These are phyloP conservation scores for Clitarchus hookeri DNA, from an alignment of 2,888 invertebrate species.

Conservation along the genomic window DNA sequence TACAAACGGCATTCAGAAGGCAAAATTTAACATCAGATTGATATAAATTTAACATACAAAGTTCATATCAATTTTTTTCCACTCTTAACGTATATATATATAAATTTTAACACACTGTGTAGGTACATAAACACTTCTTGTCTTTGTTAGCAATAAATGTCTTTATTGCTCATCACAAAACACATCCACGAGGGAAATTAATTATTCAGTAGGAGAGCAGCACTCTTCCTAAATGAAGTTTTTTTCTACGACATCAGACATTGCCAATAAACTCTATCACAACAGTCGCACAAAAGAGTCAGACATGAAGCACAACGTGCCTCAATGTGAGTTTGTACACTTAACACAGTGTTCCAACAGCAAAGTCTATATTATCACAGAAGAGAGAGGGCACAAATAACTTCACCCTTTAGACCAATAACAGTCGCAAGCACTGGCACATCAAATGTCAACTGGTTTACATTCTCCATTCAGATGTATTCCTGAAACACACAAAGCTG, in stretches of 20 bases:
- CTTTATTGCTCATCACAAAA: neutral
- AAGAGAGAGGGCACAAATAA: neutral
- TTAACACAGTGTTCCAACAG: neutral
- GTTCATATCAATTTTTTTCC: neutral
- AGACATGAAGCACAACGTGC: neutral
- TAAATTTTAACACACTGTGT: neutral
- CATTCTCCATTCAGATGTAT: neutral
- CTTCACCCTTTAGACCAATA: too few relatives aligned
- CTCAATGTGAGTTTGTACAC: neutral
- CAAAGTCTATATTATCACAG: slow-evolving; percentile 2
- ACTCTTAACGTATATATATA: too few relatives aligned
- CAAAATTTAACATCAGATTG: neutral
- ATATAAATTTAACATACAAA: neutral
- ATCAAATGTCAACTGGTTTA: neutral
- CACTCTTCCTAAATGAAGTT: too few relatives aligned
- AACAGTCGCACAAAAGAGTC: too few relatives aligned
- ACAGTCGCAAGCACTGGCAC: neutral
- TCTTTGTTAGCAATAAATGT: neutral
- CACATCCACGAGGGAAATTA: neutral
- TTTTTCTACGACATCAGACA: neutral
- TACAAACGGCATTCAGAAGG: too few relatives aligned
- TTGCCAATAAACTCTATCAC: neutral
- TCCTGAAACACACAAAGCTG: neutral
- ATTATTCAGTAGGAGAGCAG: neutral
- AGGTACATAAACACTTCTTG: neutral